A percentile compares a stretch with the other conserved stretches of the same genome.
phyloP scores from a whole-genome alignment of 2,888 invertebrate genomes.

The Bruchidius siliquastri region DNA sequence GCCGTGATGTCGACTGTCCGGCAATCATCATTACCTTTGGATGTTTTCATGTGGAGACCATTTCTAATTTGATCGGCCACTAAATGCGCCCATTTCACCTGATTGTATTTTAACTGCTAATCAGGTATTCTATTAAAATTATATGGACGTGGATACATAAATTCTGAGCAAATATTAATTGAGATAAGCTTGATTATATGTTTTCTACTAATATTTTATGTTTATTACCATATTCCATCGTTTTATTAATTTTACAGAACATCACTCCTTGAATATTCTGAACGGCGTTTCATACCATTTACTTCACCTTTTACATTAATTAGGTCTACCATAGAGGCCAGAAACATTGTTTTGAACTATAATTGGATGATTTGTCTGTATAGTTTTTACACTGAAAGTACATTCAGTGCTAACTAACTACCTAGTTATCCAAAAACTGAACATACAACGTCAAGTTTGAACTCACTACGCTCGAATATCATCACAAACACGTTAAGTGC shows the following conservation, averaged over 20 bases:
- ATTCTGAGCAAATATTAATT: not conserved
- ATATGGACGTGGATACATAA: not conserved
- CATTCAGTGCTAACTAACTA: too few relatives aligned
- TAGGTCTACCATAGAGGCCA: too few relatives aligned
- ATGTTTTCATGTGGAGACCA: not conserved
- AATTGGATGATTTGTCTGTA: too few relatives aligned
- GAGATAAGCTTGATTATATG: not conserved
- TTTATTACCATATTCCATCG: not conserved
- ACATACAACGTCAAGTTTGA: too few relatives aligned
- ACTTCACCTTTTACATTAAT: not conserved
- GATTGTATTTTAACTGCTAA: not conserved
- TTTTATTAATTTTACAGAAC: not conserved
- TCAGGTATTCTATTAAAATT: not conserved
- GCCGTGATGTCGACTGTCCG: not conserved
- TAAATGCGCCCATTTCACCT: not conserved
- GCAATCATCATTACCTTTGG: not conserved
- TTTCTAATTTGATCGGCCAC: not conserved
- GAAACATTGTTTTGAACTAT: too few relatives aligned
- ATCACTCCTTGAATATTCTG: not conserved
- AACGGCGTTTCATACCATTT: not conserved
- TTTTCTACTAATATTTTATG: not conserved
- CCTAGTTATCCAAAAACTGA: too few relatives aligned
- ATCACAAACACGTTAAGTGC: too few relatives aligned
- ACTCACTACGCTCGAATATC: too few relatives aligned
- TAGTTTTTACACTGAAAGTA: too few relatives aligned